Evolutionary conservation across 2,113 vertebrate species (phyloP).

Genomic region (Phyllopteryx taeniolatus): DNA sequence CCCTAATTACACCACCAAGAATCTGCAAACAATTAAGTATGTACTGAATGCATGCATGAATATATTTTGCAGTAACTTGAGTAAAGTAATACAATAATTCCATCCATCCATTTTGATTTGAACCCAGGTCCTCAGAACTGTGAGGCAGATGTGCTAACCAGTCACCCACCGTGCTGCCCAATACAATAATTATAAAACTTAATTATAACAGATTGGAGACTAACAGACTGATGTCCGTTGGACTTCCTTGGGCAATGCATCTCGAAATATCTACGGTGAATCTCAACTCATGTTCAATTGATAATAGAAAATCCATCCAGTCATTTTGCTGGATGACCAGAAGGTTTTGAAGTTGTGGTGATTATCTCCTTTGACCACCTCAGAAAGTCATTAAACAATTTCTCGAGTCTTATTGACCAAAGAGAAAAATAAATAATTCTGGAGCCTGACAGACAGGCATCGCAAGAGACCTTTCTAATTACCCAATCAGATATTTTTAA

Average conservation of each 20-base stretch:
- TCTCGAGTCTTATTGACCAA: no score
- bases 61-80: not conserved
- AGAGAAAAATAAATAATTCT: no score
- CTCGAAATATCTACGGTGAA: not conserved
- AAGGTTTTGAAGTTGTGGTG: no score
- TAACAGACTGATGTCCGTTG: not conserved
- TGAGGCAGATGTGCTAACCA: not conserved
- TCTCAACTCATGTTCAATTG: not conserved
- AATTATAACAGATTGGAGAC: not conserved
- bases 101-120: no score
- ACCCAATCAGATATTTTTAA: no score
- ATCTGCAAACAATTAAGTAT: conserved; percentile 80
- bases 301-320: not conserved
- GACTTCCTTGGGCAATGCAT: not conserved
- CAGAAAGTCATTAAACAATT: no score
- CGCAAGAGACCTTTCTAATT: no score
- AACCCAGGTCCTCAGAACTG: not conserved
- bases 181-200: no score
- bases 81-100: not conserved
- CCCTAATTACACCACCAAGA: conserved; percentile 76
- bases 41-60: conserved; percentile 31
- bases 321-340: not conserved
- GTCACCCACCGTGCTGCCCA: no score
- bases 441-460: no score
- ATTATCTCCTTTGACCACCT: no score